Base-by-base conservation (phyloP, 2,797 vertebrate genomes). In the Phylloscopus collybita region DNA sequence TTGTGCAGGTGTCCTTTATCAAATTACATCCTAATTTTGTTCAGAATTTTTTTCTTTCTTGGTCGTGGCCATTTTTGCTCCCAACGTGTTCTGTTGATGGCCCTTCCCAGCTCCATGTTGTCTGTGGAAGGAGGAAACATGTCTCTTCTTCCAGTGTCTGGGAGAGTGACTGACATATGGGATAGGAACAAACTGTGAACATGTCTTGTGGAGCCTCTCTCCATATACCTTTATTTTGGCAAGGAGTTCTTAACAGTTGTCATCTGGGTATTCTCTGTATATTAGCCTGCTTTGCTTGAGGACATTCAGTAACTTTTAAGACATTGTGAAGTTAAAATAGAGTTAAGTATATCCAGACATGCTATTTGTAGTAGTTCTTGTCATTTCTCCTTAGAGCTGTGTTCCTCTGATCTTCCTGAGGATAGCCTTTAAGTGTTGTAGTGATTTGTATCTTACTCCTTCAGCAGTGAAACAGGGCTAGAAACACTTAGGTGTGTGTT, bases 101-200 rank as follows among this genome's bases (percentile, higher is more conserved):
- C 23, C 16, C 9, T 86, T 96, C 29, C 32, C 50, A 79, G 11
- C 44, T 86, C 32, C 4, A 1, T 50, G 34, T 67, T 7, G 0
- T 64, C 47, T 65, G 10, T 81, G 42, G 69, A 72, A 54, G 54
- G 44, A 65, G 61, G 67, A 61, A 57, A 11, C 38, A 27, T 57
- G 10, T 88, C 9, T 57, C 27, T 74, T 65, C 9, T 70, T 76
- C 25, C 69, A 56, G n/a, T 44, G 26, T 79, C 29, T 1, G 1
- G 21, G 6, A 53, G 3, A 32, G 8, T 0, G 0, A 10, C 34
- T 32, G 57, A 84, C 19, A 34, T 38, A 32, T 3, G 5, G 42
- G 26, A 45, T 21, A 57, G 53, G 13, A 75, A 25, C 34, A 44
- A 80, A 45, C n/a, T 71, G 26, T 70, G 61, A 84, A 16, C 18